phyloP scores from a whole-genome alignment of 2,797 vertebrate genomes.

The Acanthiza pusilla region DNA sequence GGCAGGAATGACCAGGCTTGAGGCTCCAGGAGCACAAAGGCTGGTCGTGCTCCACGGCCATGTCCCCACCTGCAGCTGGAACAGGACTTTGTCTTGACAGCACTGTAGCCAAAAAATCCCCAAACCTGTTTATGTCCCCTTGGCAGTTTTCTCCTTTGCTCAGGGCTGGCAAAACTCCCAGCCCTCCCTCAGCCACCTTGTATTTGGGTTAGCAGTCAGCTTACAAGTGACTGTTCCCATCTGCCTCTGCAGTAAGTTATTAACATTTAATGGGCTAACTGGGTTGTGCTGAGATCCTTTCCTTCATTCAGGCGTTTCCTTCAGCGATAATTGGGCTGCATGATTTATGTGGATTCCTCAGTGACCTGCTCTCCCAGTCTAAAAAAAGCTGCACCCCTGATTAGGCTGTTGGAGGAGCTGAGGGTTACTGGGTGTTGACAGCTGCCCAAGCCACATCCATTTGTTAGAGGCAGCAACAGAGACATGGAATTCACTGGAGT shows the following conservation, averaged over 20 bases:
- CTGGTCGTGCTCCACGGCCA: fast-evolving
- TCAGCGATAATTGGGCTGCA: background rate
- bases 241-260: conserved; percentile 30
- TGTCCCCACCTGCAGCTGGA: background rate
- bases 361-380: conserved; percentile 1
- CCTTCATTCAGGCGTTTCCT: conserved; percentile 19
- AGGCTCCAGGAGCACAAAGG: background rate
- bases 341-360: conserved; percentile 4
- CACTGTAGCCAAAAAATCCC: background rate
- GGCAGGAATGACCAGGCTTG: background rate
- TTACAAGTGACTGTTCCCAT: conserved; percentile 22
- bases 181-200: background rate
- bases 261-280: conserved; percentile 42
- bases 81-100: background rate
- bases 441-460: background rate
- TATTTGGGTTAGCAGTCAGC: conserved; percentile 48
- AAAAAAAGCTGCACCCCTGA: background rate
- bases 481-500: background rate
- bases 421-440: background rate
- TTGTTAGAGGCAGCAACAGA: background rate
- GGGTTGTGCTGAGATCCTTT: background rate
- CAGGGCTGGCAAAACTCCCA: background rate
- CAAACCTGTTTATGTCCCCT: background rate
- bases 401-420: background rate
- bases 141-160: background rate